A percentile compares a stretch with the other conserved stretches of the same genome.
Conservation (phyloP, 2,888 invertebrate genomes). For the Pandemis cinnamomeana region DNA sequence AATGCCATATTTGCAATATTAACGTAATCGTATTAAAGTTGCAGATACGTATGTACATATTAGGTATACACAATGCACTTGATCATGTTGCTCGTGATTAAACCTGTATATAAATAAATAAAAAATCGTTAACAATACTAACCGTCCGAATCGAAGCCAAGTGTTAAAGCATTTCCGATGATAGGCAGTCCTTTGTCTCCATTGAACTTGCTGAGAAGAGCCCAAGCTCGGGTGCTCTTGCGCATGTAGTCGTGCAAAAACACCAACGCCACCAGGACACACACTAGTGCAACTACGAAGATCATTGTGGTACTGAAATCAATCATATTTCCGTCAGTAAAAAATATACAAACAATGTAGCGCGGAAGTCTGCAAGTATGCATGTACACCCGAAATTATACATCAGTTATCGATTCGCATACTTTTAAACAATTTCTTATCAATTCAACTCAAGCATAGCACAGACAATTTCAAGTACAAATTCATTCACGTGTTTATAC, state of each 20-base stretch:
- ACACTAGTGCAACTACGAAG: constrained; percentile 45
- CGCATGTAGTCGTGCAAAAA: constrained; percentile 46
- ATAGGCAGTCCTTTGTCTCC: constrained; percentile 57
- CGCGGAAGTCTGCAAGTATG: neutral
- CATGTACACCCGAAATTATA: neutral
- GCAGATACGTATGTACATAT: too few relatives aligned
- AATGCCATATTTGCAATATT: too few relatives aligned
- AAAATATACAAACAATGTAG: neutral
- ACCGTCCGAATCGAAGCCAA: constrained; percentile 61
- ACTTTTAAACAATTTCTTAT: constrained; percentile 7
- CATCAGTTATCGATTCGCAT: neutral
- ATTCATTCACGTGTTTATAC: neutral
- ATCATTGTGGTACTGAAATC: constrained; percentile 46
- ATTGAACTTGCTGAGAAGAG: constrained; percentile 55
- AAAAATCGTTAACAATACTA: neutral
- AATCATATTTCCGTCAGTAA: neutral
- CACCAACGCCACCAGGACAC: constrained; percentile 47
- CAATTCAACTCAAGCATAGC: constrained; percentile 10
- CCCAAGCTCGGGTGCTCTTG: constrained; percentile 49
- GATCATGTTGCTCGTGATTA: too few relatives aligned
- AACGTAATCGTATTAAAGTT: too few relatives aligned
- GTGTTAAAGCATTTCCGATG: constrained; percentile 65
- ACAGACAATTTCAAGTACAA: neutral
- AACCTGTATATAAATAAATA: too few relatives aligned
- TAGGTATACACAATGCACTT: too few relatives aligned